Evolutionary conservation across 2,113 vertebrate species (phyloP).

Genomic region (Elephantulus edwardii): DNA sequence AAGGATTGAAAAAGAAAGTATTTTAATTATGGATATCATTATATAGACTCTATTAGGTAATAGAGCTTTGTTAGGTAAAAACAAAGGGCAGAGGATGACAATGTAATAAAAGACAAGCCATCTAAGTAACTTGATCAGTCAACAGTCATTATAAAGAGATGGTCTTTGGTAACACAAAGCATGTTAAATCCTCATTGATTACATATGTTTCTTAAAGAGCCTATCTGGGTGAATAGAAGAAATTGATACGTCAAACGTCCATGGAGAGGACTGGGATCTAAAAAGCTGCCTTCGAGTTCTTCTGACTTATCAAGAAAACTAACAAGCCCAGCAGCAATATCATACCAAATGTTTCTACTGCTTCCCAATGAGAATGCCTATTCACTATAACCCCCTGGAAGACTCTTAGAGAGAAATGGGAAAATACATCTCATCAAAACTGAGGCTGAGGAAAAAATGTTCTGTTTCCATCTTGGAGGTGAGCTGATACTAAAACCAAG

Average conservation of each 20-base stretch:
- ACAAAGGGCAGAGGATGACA: neutral
- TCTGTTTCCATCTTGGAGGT: conserved; percentile 24
- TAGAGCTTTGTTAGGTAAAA: conserved; percentile 25
- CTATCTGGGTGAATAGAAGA: conserved; percentile 40
- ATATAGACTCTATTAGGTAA: conserved; percentile 42
- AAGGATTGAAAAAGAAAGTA: conserved; percentile 59
- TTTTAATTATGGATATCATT: neutral
- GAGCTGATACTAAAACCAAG: conserved; percentile 23
- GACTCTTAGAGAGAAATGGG: neutral
- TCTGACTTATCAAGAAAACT: neutral
- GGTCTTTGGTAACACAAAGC: conserved; percentile 13
- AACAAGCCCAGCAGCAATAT: neutral
- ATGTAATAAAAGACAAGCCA: conserved; percentile 28
- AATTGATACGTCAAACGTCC: conserved; percentile 9
- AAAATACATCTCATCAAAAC: neutral
- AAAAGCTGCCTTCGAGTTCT: conserved; percentile 1
- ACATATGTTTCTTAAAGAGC: conserved; percentile 22
- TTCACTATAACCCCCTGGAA: neutral
- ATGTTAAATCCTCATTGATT: conserved; percentile 22
- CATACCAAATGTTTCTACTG: neutral
- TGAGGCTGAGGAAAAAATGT: neutral
- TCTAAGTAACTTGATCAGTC: conserved; percentile 33
- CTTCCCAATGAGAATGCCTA: conserved; percentile 6
- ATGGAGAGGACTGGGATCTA: neutral
- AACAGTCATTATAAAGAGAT: conserved; percentile 31